Evolutionary conservation across 92 coral and sea anemone genomes (phyloP).

Genomic region (Porites lobata): DNA sequence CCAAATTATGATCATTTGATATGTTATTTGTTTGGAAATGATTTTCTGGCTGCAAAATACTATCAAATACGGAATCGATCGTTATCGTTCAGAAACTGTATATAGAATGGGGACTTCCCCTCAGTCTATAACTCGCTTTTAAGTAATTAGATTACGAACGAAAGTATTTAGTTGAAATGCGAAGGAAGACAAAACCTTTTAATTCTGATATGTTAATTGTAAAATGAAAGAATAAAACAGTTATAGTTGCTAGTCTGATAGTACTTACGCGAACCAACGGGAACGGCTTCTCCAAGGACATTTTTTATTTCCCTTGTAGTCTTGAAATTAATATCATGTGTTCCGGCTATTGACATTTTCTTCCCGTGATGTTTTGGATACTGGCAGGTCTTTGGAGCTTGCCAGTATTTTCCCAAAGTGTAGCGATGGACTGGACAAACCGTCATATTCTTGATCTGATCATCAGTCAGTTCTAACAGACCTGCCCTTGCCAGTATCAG

Average conservation of each 20-base stretch:
- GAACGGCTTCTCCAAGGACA: constrained; percentile 34
- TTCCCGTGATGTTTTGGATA: constrained; percentile 40
- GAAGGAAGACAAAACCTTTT: constrained; percentile 14
- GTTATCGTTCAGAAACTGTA: too few relatives aligned
- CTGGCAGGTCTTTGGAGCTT: constrained; percentile 55
- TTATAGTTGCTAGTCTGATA: background rate
- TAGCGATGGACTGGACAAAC: constrained; percentile 46
- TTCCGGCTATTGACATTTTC: constrained; percentile 43
- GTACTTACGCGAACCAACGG: constrained; percentile 61
- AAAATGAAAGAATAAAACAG: constrained; percentile 14
- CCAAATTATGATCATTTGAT: too few relatives aligned
- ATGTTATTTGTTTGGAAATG: too few relatives aligned
- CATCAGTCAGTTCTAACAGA: constrained; percentile 11
- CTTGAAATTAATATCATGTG: constrained; percentile 27
- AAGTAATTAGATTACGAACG: too few relatives aligned
- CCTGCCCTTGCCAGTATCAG: constrained; percentile 31
- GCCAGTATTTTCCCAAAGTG: constrained; percentile 49
- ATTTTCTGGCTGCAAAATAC: too few relatives aligned
- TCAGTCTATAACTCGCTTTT: too few relatives aligned
- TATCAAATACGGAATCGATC: too few relatives aligned
- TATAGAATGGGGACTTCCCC: too few relatives aligned
- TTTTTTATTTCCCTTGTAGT: constrained; percentile 33
- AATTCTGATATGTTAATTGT: constrained; percentile 11
- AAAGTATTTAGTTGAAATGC: background rate
- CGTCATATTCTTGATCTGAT: constrained; percentile 36